phyloP scores from a whole-genome alignment of 2,113 vertebrate genomes.

The Sminthopsis crassicaudata region DNA sequence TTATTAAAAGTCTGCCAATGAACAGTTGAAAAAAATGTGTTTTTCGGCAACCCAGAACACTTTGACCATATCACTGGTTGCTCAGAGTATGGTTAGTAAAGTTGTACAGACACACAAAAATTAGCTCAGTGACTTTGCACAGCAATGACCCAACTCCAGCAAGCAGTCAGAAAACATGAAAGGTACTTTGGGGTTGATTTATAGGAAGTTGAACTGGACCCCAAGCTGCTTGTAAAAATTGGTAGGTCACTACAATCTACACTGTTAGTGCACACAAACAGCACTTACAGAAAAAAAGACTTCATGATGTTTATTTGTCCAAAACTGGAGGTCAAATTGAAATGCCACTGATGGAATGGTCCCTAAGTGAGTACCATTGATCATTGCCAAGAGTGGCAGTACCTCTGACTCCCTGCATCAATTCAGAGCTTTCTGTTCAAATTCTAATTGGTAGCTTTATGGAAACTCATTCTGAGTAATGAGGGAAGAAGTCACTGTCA shows the following conservation, averaged over 20 bases:
- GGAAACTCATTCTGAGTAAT: background rate
- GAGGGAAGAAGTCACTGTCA: background rate
- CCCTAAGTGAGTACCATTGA: background rate
- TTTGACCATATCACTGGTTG: slow-evolving; percentile 42
- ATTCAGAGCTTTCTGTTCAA: background rate
- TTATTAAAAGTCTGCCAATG: background rate
- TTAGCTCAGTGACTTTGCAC: slow-evolving; percentile 35
- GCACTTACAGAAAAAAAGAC: background rate
- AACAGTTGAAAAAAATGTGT: slow-evolving; percentile 32
- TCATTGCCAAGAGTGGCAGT: background rate
- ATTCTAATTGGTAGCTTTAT: background rate
- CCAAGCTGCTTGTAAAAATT: slow-evolving; percentile 23
- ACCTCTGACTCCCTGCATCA: slow-evolving; percentile 14
- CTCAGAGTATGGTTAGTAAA: slow-evolving; percentile 44
- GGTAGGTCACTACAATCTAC: background rate
- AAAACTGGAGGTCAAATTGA: slow-evolving; percentile 8
- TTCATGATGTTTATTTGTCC: background rate
- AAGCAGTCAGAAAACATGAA: slow-evolving; percentile 37
- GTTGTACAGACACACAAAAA: slow-evolving; percentile 39
- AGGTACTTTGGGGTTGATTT: slow-evolving; percentile 25
- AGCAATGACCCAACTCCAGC: slow-evolving; percentile 30
- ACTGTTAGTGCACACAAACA: background rate
- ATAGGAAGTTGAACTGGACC: background rate
- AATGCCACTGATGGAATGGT: background rate
- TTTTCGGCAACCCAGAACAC: slow-evolving; percentile 6